Base-by-base conservation (phyloP, 2,113 vertebrate genomes). In the Cavia aperea region DNA sequence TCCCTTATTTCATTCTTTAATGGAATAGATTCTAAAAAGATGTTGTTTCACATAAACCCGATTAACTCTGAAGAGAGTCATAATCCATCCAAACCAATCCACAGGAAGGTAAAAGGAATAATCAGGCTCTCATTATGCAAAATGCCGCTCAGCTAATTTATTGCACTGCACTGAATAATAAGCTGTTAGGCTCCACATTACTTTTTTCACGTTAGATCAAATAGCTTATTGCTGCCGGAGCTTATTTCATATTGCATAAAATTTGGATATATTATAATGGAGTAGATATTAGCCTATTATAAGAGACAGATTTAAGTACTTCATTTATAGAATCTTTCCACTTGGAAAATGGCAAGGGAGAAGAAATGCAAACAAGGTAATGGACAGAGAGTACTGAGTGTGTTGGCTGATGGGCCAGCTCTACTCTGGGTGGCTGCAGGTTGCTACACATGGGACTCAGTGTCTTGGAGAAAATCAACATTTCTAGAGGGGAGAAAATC, bases 401-500 rank as follows among this genome's bases (percentile, higher is more conserved):
- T 14, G 1, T 13, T 2, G 29, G 51, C 43, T 39, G 62, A 18
- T 26, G 5, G 5, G 36, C 51, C 3, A 1, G 5, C 60, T 65
- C 19, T 68, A 83, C 49, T 23, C 1, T 58, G 43, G 62, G 84
- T 75, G 83, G 39, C 39, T 92, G 26, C 62, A 31, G 77, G 85
- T 68, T 73, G 39, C 78, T 6, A 0, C 0, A 13, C 10, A 2
- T 2, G 2, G 75, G 89, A 66, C 72, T 1, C 4, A 12, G 36
- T 26, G 23, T 73, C 58, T 56, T n/a, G n/a, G 92, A 94, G 81
- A 89, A 92, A 95, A 86, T 78, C 73, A 60, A 66, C 14, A 18
- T 96, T 96, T 96, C 93, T 49, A 96, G 78, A 72, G 91, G 81
- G 85, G 90, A 92, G 92, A 96, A 95, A 93, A 95, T 92, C 94